These are phyloP conservation scores for Eledona agricola DNA, from an alignment of 2,888 invertebrate genomes.

Conservation along the genomic window DNA sequence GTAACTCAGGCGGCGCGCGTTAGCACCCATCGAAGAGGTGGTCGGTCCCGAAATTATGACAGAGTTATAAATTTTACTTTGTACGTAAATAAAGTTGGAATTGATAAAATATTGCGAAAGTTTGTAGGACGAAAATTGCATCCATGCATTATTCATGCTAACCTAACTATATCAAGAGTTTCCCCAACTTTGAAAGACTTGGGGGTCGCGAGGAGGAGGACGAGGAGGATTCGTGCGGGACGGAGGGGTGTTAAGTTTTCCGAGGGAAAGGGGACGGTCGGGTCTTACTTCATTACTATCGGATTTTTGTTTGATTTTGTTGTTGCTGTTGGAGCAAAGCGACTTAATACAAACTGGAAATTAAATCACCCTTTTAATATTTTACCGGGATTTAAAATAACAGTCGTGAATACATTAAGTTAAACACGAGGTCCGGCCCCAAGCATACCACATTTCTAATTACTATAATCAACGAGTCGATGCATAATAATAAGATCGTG, in stretches of 20 bases:
- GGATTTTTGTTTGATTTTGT: slow-evolving; percentile 22
- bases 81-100: slow-evolving; percentile 66
- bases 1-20: slow-evolving; percentile 40
- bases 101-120: slow-evolving; percentile 66
- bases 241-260: slow-evolving; percentile 35
- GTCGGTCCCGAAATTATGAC: slow-evolving; percentile 56
- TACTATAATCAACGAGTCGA: slow-evolving; percentile 38
- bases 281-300: slow-evolving; percentile 22
- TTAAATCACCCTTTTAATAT: slow-evolving; percentile 35
- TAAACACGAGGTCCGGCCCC: slow-evolving; percentile 19
- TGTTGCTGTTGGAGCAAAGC: slow-evolving; percentile 1
- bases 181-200: slow-evolving; percentile 54
- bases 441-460: slow-evolving; percentile 37
- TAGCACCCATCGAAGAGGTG: slow-evolving; percentile 16
- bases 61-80: slow-evolving; percentile 65
- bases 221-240: too few relatives aligned
- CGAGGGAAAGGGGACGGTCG: slow-evolving; percentile 20
- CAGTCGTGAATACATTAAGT: slow-evolving; percentile 33
- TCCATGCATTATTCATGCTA: slow-evolving; percentile 65
- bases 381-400: slow-evolving; percentile 35
- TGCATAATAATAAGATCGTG: slow-evolving; percentile 36
- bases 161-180: slow-evolving; percentile 63
- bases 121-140: slow-evolving; percentile 65
- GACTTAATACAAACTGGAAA: slow-evolving; percentile 31
- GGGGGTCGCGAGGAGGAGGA: slow-evolving; percentile 30